Base-by-base conservation (phyloP, 2,797 vertebrate genomes). In the Megaceryle alcyon region DNA sequence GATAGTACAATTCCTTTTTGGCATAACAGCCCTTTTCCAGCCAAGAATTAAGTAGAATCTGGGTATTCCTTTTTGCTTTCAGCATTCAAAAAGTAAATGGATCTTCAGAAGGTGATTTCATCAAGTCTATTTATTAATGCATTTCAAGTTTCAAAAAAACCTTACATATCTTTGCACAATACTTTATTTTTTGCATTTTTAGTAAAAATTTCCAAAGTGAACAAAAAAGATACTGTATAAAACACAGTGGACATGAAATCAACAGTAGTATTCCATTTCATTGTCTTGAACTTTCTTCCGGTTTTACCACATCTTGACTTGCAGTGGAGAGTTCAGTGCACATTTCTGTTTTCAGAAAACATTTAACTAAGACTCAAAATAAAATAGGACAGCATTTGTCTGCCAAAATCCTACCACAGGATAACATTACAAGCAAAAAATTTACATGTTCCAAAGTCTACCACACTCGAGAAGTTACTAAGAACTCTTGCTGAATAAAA, bases 61-160 rank as follows among this genome's bases (percentile, higher is more conserved):
- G 6, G 17, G 11, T 41, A 41, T 28, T 94, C 63, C 84, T 88
- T 80, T 76, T 86, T 66, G 51, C 83, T 95, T 57, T 90, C 49
- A 90, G 63, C 56, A 59, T 88, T 96, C 56, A 95, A 92, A 94
- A 96, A 98, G 89, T 71, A 97, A 90, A 93, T 80, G 49, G 91
- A 90, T 71, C 61, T 95, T 97, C 82, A 93, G 73, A 70, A 51
- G 89, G 90, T 61, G 3, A 98, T 99, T 98, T 98, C 96, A 98
- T 98, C 98, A 99, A 98, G 97, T 99, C 98, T 98, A 98, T 98
- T 99, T 99, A 99, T 99, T 99, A 98, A 99, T 98, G 98, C 98
- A 98, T 98, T 99, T 99, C 99, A 99, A 99, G 99, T 99, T 99
- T 99, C 97, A 98, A 99, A 99, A 99, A 99, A 98, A 98, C 98